Conservation (phyloP, 1,140 invertebrate species). For the Platorchestia sp. region DNA sequence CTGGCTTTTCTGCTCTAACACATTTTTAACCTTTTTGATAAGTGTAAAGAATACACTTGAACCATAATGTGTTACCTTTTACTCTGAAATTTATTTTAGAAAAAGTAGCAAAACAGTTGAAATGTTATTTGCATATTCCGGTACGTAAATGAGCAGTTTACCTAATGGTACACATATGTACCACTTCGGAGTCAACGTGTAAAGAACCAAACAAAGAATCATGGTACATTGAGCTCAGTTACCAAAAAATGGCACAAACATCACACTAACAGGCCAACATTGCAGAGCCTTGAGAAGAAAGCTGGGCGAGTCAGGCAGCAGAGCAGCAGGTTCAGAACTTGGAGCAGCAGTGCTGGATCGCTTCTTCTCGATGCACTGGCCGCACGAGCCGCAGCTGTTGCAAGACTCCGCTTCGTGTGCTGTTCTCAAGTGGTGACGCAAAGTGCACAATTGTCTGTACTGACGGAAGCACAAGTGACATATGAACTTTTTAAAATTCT, state of each 20-base stretch:
- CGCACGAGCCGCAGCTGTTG: constrained; percentile 14
- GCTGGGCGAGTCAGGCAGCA: neutral
- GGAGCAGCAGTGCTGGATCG: neutral
- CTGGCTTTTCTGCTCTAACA: too few species aligned
- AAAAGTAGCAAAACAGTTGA: too few species aligned
- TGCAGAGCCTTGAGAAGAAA: neutral
- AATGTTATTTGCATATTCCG: too few species aligned
- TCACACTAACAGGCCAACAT: constrained; percentile 1
- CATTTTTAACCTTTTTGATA: too few species aligned
- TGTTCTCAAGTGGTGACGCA: constrained; percentile 67
- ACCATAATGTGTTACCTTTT: too few species aligned
- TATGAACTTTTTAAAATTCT: constrained; percentile 76
- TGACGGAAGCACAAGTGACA: constrained; percentile 76
- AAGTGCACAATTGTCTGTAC: constrained; percentile 77
- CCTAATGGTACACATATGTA: too few species aligned
- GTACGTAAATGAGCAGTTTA: too few species aligned
- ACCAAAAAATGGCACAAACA: neutral
- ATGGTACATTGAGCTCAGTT: too few species aligned
- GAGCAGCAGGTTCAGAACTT: neutral
- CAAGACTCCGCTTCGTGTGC: neutral
- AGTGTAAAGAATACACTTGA: too few species aligned
- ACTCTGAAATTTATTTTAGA: too few species aligned
- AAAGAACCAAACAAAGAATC: too few species aligned
- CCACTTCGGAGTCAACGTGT: too few species aligned
- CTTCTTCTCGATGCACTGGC: neutral